Conservation (phyloP, 2,888 invertebrate genomes). For the Troides oblongomaculatus region DNA sequence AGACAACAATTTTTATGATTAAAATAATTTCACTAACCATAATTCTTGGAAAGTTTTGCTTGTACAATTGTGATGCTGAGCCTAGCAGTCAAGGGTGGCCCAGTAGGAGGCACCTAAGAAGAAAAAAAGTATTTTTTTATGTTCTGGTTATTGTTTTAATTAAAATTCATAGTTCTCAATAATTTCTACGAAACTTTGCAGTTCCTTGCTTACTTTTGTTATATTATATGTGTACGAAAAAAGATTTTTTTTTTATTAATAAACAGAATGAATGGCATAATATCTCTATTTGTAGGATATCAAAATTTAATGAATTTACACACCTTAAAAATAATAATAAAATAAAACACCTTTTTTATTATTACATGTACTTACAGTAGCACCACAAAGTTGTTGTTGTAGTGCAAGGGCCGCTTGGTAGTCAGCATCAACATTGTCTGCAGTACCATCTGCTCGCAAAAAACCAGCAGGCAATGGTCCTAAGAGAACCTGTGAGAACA, state of each 20-base stretch:
- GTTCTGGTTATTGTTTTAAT: no score
- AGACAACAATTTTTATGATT: no score
- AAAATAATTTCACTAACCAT: slow-evolving; percentile 75
- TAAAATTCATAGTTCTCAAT: no score
- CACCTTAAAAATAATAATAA: no score
- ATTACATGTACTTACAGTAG: slow-evolving; percentile 44
- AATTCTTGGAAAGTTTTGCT: slow-evolving; percentile 96
- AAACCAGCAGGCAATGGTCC: slow-evolving; percentile 90
- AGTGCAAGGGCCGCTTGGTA: slow-evolving; percentile 87
- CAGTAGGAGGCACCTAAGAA: slow-evolving; percentile 57
- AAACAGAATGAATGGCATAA: no score
- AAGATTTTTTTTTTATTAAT: no score
- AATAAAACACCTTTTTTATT: no score
- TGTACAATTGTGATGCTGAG: slow-evolving; percentile 93
- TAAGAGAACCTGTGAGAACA: slow-evolving; percentile 82
- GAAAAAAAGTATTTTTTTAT: background rate
- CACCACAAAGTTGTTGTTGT: slow-evolving; percentile 82
- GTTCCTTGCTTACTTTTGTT: no score
- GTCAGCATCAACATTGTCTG: slow-evolving; percentile 87
- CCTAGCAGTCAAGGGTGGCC: slow-evolving; percentile 81
- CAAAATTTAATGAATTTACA: no score
- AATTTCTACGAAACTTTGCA: no score
- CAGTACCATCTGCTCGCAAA: slow-evolving; percentile 81
- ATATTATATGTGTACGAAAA: no score
- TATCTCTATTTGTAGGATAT: no score